Percentiles rank a stretch among this genome's conserved stretches.
Conservation (phyloP, 2,888 invertebrate genomes). For the Bhutanitis thaidina region DNA sequence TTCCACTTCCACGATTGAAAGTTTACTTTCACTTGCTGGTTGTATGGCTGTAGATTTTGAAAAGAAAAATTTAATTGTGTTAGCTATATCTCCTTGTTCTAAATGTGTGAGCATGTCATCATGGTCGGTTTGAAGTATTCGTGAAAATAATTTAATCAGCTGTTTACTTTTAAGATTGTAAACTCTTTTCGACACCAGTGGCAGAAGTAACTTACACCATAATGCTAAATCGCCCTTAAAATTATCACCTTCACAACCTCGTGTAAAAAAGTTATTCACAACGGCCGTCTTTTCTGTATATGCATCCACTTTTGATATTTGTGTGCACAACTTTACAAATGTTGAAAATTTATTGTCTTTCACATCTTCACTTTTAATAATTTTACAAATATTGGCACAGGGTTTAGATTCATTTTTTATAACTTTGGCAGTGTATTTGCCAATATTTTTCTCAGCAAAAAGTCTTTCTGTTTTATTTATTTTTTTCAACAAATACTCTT, state of each 20-base stretch:
- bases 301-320: slow-evolving; percentile 87
- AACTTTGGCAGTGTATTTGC: slow-evolving; percentile 64
- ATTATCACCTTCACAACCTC: slow-evolving; percentile 78
- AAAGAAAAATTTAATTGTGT: slow-evolving; percentile 90
- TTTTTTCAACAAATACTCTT: slow-evolving; percentile 81
- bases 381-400: slow-evolving; percentile 3
- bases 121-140: slow-evolving; percentile 85
- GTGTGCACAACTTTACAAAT: slow-evolving; percentile 88
- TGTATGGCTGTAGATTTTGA: slow-evolving; percentile 79
- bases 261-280: slow-evolving; percentile 83
- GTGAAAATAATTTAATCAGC: slow-evolving; percentile 91
- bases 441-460: slow-evolving; percentile 72
- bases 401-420: slow-evolving; percentile 50
- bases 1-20: slow-evolving; percentile 89
- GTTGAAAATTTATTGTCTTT: slow-evolving; percentile 87
- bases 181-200: slow-evolving; percentile 89
- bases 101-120: slow-evolving; percentile 92
- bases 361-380: slow-evolving; percentile 27
- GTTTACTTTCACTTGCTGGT: slow-evolving; percentile 83
- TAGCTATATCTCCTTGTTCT: slow-evolving; percentile 94
- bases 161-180: slow-evolving; percentile 97
- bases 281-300: slow-evolving; percentile 90
- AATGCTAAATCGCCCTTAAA: slow-evolving; percentile 89
- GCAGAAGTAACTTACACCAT: slow-evolving; percentile 91
- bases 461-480: slow-evolving; percentile 81